phyloP scores from a whole-genome alignment of 1,140 invertebrate genomes.

The Mesaphorura yosii region DNA sequence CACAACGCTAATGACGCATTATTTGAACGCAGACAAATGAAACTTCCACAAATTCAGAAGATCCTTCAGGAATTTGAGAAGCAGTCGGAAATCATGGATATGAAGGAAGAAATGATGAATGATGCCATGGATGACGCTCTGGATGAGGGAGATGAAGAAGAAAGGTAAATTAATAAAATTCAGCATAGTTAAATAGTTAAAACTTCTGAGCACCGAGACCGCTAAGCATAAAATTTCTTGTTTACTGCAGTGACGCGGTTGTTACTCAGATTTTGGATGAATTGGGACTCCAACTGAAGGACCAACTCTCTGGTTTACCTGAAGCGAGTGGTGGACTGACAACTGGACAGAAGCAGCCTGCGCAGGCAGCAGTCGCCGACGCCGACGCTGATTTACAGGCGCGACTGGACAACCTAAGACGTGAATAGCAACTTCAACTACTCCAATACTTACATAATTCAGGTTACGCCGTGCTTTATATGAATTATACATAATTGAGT shows the following conservation, averaged over 20 bases:
- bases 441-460: too few species aligned
- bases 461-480: too few species aligned
- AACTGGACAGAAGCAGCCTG: conserved; percentile 32
- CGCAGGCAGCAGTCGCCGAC: conserved; percentile 54
- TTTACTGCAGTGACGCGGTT: conserved; percentile 60
- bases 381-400: conserved; percentile 92
- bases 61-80: conserved; percentile 99
- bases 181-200: conserved; percentile 13
- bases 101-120: conserved; percentile 99
- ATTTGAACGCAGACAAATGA: conserved; percentile 59
- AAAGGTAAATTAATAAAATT: conserved; percentile 54
- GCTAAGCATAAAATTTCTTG: neutral
- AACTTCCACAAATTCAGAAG: conserved; percentile 97
- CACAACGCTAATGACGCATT: neutral
- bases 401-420: conserved; percentile 78
- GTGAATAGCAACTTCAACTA: conserved; percentile 64
- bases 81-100: conserved; percentile 99
- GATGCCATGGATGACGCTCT: conserved; percentile 99
- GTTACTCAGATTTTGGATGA: conserved; percentile 92
- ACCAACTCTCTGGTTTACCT: conserved; percentile 77
- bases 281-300: conserved; percentile 83
- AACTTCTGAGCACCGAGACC: neutral
- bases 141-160: conserved; percentile 96
- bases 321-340: conserved; percentile 45
- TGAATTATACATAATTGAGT: too few species aligned